Conservation (phyloP, 92 coral and sea anemone species). For the Bergia puertoricense region DNA sequence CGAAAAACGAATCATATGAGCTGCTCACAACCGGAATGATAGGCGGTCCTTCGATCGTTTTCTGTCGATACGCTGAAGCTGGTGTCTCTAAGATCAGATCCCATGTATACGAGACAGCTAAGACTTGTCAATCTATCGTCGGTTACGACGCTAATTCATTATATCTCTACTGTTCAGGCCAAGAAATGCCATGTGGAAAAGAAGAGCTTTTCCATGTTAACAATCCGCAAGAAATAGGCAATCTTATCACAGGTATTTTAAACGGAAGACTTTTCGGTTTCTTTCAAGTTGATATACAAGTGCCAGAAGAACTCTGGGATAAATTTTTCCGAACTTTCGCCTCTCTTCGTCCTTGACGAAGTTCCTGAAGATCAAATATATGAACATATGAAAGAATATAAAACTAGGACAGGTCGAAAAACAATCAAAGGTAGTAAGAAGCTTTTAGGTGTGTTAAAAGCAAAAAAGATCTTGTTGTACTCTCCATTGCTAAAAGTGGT, state of each 20-base stretch:
- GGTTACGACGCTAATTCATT: constrained; percentile 6
- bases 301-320: not conserved
- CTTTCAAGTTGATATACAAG: constrained; percentile 30
- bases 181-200: constrained; percentile 32
- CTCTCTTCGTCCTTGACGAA: not conserved
- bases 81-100: too few species aligned
- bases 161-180: constrained; percentile 4
- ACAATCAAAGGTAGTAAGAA: not conserved
- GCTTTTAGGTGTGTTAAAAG: not conserved
- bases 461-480: not conserved
- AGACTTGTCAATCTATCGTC: not conserved
- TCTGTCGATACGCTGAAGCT: too few species aligned
- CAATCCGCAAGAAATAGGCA: not conserved
- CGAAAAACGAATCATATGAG: too few species aligned
- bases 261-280: constrained; percentile 17
- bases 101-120: too few species aligned
- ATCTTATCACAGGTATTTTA: not conserved
- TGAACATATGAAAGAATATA: not conserved
- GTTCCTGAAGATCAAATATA: constrained; percentile 22
- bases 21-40: too few species aligned
- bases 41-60: too few species aligned
- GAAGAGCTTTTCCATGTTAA: not conserved
- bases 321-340: not conserved
- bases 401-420: not conserved
- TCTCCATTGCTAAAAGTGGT: not conserved